Percentiles rank a stretch among this genome's conserved stretches.
Evolutionary conservation across 2,888 invertebrate species (phyloP).

Genomic region (Harpalus rubripes): DNA sequence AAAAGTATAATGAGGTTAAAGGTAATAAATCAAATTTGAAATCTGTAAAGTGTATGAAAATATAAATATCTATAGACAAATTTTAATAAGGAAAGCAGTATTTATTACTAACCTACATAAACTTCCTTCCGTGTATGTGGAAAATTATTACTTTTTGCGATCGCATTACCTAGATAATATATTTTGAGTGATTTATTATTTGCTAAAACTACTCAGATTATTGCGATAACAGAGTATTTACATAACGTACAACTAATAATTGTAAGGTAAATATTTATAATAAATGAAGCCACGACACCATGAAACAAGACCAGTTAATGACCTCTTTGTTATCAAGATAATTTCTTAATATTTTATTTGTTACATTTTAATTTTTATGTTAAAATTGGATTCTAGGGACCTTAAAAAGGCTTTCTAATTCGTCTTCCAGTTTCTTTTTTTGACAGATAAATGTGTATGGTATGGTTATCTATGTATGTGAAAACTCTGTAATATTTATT

Average conservation of each 20-base stretch:
- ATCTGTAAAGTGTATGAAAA: background rate
- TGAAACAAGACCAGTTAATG: slow-evolving; percentile 16
- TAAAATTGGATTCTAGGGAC: no score
- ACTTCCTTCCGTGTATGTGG: slow-evolving; percentile 16
- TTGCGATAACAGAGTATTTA: slow-evolving; percentile 18
- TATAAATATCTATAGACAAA: slow-evolving; percentile 14
- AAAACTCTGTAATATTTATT: no score
- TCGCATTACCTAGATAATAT: slow-evolving; percentile 25
- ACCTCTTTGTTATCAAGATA: background rate
- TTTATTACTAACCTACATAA: slow-evolving; percentile 21
- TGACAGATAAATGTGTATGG: no score
- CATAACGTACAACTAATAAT: slow-evolving; percentile 40
- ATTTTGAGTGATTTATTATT: slow-evolving; percentile 45
- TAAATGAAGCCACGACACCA: slow-evolving; percentile 27
- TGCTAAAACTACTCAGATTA: slow-evolving; percentile 38
- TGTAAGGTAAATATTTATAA: slow-evolving; percentile 39
- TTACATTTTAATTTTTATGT: no score
- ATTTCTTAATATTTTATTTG: background rate
- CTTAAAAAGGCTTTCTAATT: no score
- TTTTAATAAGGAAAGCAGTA: background rate
- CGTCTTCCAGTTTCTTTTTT: no score
- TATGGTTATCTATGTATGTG: no score
- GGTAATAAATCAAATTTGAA: slow-evolving; percentile 4
- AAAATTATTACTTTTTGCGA: slow-evolving; percentile 25
- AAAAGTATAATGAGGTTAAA: slow-evolving; percentile 2